These are phyloP conservation scores for Cygnus buccinator DNA, from an alignment of 2,113 vertebrate genomes.

Conservation along the genomic window DNA sequence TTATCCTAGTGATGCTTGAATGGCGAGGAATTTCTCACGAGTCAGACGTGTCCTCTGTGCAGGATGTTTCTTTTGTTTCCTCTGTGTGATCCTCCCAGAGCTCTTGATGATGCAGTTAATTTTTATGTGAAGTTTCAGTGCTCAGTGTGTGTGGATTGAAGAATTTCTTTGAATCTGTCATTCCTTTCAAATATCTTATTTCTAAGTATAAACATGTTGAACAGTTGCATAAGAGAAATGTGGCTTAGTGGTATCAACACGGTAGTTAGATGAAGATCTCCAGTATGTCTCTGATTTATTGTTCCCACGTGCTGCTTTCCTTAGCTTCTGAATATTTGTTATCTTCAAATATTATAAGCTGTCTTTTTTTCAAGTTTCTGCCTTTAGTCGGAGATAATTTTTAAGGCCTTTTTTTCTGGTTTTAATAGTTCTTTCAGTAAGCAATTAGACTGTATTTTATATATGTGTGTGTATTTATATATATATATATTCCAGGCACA, in stretches of 20 bases:
- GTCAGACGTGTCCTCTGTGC: accelerated
- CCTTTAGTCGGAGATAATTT: neutral
- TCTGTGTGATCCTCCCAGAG: neutral
- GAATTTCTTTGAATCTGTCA: neutral
- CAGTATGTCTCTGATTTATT: neutral
- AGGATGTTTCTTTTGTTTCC: neutral
- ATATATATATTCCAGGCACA: neutral
- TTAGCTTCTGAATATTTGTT: neutral
- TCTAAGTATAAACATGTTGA: neutral
- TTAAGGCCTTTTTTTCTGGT: neutral
- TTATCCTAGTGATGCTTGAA: neutral
- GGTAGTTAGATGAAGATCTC: neutral
- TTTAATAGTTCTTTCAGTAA: neutral
- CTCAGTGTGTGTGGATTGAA: neutral
- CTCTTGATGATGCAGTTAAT: neutral
- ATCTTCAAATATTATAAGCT: neutral
- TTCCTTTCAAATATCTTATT: neutral
- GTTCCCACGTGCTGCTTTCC: neutral
- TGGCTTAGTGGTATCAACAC: neutral
- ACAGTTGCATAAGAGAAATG: neutral
- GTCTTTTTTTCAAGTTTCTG: neutral
- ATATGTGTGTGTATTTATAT: neutral
- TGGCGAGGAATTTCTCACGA: neutral
- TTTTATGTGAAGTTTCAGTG: neutral
- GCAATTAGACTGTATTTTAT: neutral